Evolutionary conservation across 2,797 vertebrate species (phyloP).

Genomic region (Semaprochilodus insignis): DNA sequence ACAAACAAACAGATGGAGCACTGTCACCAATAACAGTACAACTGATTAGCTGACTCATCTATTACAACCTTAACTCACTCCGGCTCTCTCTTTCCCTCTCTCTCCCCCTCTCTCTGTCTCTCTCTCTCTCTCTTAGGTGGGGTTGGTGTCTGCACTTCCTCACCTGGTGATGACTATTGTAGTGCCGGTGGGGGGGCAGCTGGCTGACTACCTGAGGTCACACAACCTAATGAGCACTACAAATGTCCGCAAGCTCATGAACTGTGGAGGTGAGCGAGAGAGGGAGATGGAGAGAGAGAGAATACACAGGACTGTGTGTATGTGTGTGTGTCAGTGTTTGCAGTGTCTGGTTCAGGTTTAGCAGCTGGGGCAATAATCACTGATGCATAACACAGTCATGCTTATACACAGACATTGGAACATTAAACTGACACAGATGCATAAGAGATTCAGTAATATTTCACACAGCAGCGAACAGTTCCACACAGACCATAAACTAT

Average conservation of each 20-base stretch:
- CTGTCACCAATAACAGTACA: too few species aligned
- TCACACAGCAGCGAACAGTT: constrained; percentile 38
- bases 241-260: constrained; percentile 88
- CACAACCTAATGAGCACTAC: constrained; percentile 85
- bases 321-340: constrained; percentile 19
- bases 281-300: too few species aligned
- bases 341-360: constrained; percentile 34
- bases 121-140: constrained; percentile 73
- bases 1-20: too few species aligned
- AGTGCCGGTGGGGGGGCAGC: constrained; percentile 85
- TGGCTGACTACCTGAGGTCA: constrained; percentile 81
- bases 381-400: constrained; percentile 44
- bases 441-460: constrained; percentile 5
- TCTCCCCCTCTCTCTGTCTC: constrained; percentile 8
- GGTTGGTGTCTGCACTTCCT: constrained; percentile 83
- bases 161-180: constrained; percentile 88
- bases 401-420: background rate
- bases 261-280: constrained; percentile 80
- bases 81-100: too few species aligned
- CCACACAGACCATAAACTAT: constrained; percentile 23
- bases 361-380: constrained; percentile 56
- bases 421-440: constrained; percentile 20
- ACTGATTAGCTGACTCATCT: too few species aligned
- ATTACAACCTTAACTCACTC: background rate
- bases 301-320: constrained; percentile 12